These are phyloP conservation scores for Conops quadrifasciatus DNA, from an alignment of 2,888 invertebrate species.

Conservation along the genomic window DNA sequence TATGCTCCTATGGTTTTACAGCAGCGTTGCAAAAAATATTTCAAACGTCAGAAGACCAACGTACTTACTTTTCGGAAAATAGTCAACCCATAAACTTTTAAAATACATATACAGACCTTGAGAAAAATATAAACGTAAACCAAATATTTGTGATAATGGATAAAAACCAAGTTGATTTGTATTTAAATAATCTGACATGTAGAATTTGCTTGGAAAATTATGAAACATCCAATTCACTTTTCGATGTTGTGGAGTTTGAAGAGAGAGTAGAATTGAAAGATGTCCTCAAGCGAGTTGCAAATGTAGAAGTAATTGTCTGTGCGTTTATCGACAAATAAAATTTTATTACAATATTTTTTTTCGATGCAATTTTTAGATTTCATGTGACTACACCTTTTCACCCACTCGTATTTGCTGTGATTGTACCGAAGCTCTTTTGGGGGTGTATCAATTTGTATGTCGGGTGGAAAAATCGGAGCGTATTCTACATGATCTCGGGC, in stretches of 20 bases:
- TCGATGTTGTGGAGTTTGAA: constrained; percentile 54
- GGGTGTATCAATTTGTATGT: constrained; percentile 56
- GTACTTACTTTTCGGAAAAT: too few relatives aligned
- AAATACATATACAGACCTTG: too few relatives aligned
- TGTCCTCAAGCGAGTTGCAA: constrained; percentile 49
- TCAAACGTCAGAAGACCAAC: too few relatives aligned
- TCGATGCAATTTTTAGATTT: constrained; percentile 44
- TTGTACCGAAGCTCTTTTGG: constrained; percentile 55
- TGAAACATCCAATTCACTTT: constrained; percentile 50
- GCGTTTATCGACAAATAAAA: neutral
- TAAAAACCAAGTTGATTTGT: neutral
- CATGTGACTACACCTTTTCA: constrained; percentile 44
- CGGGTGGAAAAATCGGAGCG: constrained; percentile 53
- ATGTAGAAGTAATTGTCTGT: constrained; percentile 51
- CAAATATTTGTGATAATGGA: too few relatives aligned
- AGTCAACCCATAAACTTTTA: too few relatives aligned
- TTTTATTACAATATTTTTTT: neutral
- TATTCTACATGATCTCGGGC: constrained; percentile 41
- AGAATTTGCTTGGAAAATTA: constrained; percentile 54
- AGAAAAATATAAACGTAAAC: too few relatives aligned
- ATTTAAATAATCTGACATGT: constrained; percentile 42
- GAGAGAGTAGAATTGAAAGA: constrained; percentile 50
- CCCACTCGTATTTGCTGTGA: constrained; percentile 53
- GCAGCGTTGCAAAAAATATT: too few relatives aligned
- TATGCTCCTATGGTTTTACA: too few relatives aligned